A percentile compares a stretch with the other conserved stretches of the same genome.
Evolutionary conservation across 2,797 vertebrate genomes (phyloP).

Genomic region (Syncerus caffer): DNA sequence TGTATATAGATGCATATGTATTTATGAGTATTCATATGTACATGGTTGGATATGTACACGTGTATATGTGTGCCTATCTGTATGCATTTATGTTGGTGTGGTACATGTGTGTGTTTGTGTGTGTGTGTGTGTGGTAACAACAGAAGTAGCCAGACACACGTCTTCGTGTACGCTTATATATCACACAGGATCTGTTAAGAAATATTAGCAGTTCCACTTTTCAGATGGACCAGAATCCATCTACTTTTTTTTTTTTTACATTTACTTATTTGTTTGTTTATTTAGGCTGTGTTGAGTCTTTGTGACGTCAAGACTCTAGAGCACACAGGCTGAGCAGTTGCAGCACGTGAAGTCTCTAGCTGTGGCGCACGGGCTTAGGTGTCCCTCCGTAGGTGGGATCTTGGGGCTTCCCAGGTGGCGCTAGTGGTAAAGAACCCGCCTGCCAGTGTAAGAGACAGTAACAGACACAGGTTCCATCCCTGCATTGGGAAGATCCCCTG

Average conservation of each 20-base stretch:
- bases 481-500: not conserved
- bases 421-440: not conserved
- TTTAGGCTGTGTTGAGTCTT: not conserved
- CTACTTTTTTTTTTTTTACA: not conserved
- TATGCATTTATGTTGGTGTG: too few relatives aligned
- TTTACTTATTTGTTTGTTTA: not conserved
- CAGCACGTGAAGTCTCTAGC: not conserved
- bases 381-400: not conserved
- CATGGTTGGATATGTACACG: too few relatives aligned
- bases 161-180: fast-evolving
- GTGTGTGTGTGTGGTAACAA: not conserved
- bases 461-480: not conserved
- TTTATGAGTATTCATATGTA: too few relatives aligned
- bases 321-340: not conserved
- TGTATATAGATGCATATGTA: too few relatives aligned
- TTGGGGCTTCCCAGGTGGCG: not conserved
- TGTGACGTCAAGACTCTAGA: not conserved
- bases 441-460: not conserved
- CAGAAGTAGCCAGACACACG: not conserved
- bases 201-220: not conserved
- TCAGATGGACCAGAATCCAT: not conserved
- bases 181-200: not conserved
- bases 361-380: fast-evolving
- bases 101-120: not conserved
- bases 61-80: too few relatives aligned